phyloP scores from a whole-genome alignment of 2,888 invertebrate genomes.

The Drosophila neotestacea region DNA sequence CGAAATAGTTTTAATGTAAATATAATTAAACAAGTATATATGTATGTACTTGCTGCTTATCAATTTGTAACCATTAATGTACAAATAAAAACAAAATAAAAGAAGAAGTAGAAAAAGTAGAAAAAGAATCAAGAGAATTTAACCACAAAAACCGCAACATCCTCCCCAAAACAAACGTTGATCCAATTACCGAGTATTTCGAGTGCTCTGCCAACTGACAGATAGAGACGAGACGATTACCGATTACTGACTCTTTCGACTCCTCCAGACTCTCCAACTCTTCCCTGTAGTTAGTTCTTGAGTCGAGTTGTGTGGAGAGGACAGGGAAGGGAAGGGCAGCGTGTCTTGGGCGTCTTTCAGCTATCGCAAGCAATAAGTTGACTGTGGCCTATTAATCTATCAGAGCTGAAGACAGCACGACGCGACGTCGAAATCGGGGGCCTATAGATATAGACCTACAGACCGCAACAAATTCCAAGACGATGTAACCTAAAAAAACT shows the following conservation, averaged over 20 bases:
- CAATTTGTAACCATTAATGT: slow-evolving; percentile 14
- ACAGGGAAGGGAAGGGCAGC: slow-evolving; percentile 10
- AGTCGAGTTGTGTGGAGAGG: not conserved
- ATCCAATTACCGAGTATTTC: slow-evolving; percentile 53
- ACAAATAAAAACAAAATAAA: not conserved
- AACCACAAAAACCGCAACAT: slow-evolving; percentile 75
- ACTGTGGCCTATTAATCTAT: slow-evolving; percentile 77
- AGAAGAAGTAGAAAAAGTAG: slow-evolving; percentile 1
- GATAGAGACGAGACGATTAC: slow-evolving; percentile 31
- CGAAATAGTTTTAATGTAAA: no score
- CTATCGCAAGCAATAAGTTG: slow-evolving; percentile 43
- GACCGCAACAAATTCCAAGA: slow-evolving; percentile 54
- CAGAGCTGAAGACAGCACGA: slow-evolving; percentile 49
- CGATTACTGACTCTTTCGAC: slow-evolving; percentile 17
- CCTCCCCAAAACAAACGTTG: slow-evolving; percentile 47
- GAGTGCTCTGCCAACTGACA: slow-evolving; percentile 43
- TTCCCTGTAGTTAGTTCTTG: slow-evolving; percentile 3
- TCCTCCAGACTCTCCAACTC: not conserved
- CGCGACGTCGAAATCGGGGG: slow-evolving; percentile 21
- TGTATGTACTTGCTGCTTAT: slow-evolving; percentile 19
- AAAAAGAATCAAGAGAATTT: slow-evolving; percentile 12
- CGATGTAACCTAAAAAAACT: slow-evolving; percentile 34
- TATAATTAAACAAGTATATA: no score
- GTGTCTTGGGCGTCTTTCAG: slow-evolving; percentile 41
- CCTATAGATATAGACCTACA: not conserved